phyloP scores from a whole-genome alignment of 1,140 invertebrate species.

The Macrosteles quadrilineatus region DNA sequence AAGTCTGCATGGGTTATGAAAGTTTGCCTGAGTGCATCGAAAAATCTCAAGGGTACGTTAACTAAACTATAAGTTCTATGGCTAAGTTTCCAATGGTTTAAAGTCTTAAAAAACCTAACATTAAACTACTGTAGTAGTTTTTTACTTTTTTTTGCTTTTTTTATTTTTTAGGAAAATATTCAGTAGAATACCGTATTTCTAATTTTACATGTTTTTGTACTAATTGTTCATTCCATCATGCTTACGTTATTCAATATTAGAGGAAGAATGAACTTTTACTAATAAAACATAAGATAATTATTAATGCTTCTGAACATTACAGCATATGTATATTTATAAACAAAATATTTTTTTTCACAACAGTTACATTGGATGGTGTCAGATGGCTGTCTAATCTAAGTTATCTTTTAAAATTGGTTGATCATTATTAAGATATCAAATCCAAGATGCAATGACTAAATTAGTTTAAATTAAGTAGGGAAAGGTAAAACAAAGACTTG shows the following conservation, averaged over 20 bases:
- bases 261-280: neutral
- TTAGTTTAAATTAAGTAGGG: no score
- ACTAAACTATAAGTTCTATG: neutral
- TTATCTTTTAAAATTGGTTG: no score
- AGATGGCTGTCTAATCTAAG: no score
- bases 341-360: no score
- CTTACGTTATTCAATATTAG: neutral
- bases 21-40: neutral
- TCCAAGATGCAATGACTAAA: no score
- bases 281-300: no score
- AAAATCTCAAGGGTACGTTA: neutral
- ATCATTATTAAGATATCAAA: no score
- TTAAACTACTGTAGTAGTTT: neutral
- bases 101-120: neutral
- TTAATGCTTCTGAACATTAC: neutral
- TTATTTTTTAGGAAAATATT: neutral
- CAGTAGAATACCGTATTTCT: neutral
- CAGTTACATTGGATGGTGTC: no score
- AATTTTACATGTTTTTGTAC: no score
- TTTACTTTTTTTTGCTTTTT: neutral
- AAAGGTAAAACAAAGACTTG: neutral
- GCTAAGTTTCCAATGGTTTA: neutral
- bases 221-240: no score
- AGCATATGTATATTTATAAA: no score
- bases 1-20: constrained; percentile 1